Percentiles rank a stretch among this genome's conserved stretches.
These are phyloP conservation scores for Tetranychus piercei DNA, from an alignment of 2,888 invertebrate genomes.

Conservation along the genomic window DNA sequence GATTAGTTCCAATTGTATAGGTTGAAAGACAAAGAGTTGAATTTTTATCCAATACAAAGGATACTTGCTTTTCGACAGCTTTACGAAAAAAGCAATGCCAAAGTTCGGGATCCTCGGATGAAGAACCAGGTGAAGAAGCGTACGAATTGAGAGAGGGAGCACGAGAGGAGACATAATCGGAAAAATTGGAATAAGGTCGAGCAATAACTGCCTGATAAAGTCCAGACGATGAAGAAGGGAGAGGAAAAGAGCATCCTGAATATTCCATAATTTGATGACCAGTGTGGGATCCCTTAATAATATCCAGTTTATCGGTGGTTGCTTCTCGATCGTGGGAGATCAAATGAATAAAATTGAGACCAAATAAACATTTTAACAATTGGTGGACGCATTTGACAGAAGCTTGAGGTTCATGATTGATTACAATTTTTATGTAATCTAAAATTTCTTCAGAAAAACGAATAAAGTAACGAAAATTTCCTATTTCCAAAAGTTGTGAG, in stretches of 20 bases:
- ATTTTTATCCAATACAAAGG: slow-evolving; percentile 15
- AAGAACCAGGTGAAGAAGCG: background rate
- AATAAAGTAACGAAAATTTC: slow-evolving; percentile 50
- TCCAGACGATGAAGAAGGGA: background rate
- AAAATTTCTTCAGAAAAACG: slow-evolving; percentile 57
- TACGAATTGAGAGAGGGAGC: background rate
- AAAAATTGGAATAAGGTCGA: slow-evolving; percentile 8
- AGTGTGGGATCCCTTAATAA: background rate
- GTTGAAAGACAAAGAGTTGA: background rate
- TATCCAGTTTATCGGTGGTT: background rate
- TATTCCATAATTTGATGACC: background rate
- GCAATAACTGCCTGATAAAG: slow-evolving; percentile 10
- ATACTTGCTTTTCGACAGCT: slow-evolving; percentile 7
- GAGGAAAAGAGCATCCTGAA: background rate
- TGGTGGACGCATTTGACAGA: slow-evolving; percentile 59
- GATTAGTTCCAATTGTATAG: slow-evolving; percentile 32
- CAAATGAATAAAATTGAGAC: slow-evolving; percentile 16
- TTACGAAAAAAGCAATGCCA: slow-evolving; percentile 10
- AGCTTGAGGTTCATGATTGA: slow-evolving; percentile 47
- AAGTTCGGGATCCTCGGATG: background rate
- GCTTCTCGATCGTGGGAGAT: background rate
- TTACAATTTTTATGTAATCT: slow-evolving; percentile 50
- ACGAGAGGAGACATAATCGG: background rate
- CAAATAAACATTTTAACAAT: slow-evolving; percentile 21
- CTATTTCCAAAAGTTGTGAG: slow-evolving; percentile 49